Percentiles rank a stretch among this genome's conserved stretches.
phyloP scores from a whole-genome alignment of 2,113 vertebrate species.

The Petaurus breviceps region DNA sequence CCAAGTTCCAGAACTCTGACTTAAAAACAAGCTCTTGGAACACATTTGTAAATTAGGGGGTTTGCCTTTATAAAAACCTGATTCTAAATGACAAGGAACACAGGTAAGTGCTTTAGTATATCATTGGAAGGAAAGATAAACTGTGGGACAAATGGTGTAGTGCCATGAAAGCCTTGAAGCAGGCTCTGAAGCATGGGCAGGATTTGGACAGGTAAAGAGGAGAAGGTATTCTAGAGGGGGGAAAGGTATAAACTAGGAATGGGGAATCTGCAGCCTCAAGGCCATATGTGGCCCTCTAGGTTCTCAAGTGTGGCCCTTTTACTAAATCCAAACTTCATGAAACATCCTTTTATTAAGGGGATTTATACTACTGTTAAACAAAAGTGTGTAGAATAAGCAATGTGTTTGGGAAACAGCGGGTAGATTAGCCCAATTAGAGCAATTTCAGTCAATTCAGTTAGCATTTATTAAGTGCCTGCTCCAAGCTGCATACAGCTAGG shows the following conservation, averaged over 20 bases:
- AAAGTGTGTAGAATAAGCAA: background rate
- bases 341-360: too few species aligned
- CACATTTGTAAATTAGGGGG: background rate
- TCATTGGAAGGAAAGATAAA: background rate
- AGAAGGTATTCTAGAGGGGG: background rate
- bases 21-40: background rate
- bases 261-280: too few species aligned
- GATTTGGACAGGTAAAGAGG: background rate
- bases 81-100: background rate
- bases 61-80: background rate
- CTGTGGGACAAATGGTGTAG: background rate
- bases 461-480: background rate
- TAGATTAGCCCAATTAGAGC: background rate
- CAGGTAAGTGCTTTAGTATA: background rate
- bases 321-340: too few species aligned
- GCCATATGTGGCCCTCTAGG: too few species aligned
- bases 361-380: background rate
- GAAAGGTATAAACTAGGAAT: background rate
- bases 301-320: too few species aligned
- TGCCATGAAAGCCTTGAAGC: background rate
- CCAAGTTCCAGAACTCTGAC: background rate
- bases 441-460: background rate
- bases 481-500: background rate
- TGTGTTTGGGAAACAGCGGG: background rate
- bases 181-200: too few species aligned